A percentile compares a stretch with the other conserved stretches of the same genome.
Conservation (phyloP, 2,797 vertebrate species). For the Brachymystax lenok region DNA sequence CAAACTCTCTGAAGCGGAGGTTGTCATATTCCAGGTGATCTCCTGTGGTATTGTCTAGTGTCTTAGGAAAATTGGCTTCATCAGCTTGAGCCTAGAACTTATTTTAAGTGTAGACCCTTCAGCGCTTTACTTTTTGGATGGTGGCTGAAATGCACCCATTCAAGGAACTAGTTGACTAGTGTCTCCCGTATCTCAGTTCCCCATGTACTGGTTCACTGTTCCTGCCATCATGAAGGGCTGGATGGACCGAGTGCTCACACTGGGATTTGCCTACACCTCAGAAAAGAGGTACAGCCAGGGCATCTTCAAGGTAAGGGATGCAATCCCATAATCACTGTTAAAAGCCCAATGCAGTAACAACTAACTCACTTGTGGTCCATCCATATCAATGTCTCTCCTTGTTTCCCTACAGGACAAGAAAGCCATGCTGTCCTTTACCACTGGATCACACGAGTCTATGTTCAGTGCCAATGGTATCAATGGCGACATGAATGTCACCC, state of each 20-base stretch:
- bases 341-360: too few species aligned
- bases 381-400: too few species aligned
- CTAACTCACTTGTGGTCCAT: too few species aligned
- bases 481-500: too few species aligned
- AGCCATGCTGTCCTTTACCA: slow-evolving; percentile 84
- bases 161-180: too few species aligned
- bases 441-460: slow-evolving; percentile 72
- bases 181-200: slow-evolving; percentile 73
- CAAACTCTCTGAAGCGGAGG: slow-evolving; percentile 83
- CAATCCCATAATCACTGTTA: too few species aligned
- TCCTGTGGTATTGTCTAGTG: neutral
- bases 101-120: too few species aligned
- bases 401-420: slow-evolving; percentile 85
- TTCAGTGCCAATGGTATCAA: slow-evolving; percentile 69
- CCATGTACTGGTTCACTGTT: slow-evolving; percentile 86
- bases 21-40: slow-evolving; percentile 83
- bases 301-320: too few species aligned
- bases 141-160: too few species aligned
- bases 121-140: too few species aligned
- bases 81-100: neutral
- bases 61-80: neutral
- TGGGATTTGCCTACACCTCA: too few species aligned
- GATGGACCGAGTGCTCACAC: slow-evolving; percentile 83
- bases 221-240: slow-evolving; percentile 86
- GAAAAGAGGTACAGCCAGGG: too few species aligned